Conservation (phyloP, 2,113 vertebrate genomes). For the Gopherus evgoodei region DNA sequence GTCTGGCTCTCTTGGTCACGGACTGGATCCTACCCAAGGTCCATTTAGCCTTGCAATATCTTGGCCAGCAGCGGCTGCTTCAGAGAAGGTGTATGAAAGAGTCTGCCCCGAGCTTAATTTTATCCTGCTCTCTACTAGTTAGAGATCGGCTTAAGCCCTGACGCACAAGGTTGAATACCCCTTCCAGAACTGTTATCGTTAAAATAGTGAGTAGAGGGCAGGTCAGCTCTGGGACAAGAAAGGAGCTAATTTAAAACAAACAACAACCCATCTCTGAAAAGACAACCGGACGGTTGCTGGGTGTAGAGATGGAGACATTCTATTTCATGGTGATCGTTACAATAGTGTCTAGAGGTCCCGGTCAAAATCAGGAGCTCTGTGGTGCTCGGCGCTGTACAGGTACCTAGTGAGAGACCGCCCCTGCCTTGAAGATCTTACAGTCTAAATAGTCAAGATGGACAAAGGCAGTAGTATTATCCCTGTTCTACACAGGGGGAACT, state of each 20-base stretch:
- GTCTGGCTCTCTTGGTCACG: neutral
- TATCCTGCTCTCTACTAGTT: neutral
- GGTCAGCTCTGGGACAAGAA: neutral
- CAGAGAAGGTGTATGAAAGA: neutral
- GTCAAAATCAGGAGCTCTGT: neutral
- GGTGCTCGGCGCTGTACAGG: neutral
- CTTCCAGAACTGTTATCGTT: neutral
- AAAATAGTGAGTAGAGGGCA: neutral
- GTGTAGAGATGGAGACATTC: neutral
- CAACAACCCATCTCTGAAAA: neutral
- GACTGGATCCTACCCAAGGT: neutral
- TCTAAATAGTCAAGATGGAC: neutral
- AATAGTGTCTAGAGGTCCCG: neutral
- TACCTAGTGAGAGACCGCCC: neutral
- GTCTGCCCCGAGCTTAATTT: neutral
- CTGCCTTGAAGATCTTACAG: neutral
- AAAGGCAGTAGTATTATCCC: neutral
- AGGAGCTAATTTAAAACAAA: neutral
- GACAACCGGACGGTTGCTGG: neutral
- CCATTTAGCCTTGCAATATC: neutral
- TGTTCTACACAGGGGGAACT: neutral
- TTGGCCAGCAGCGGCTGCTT: neutral
- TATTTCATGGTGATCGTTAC: neutral
- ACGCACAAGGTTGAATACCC: neutral
- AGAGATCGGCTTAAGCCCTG: neutral